Base-by-base conservation (phyloP, 1,140 invertebrate genomes). In the Danaus plexippus region DNA sequence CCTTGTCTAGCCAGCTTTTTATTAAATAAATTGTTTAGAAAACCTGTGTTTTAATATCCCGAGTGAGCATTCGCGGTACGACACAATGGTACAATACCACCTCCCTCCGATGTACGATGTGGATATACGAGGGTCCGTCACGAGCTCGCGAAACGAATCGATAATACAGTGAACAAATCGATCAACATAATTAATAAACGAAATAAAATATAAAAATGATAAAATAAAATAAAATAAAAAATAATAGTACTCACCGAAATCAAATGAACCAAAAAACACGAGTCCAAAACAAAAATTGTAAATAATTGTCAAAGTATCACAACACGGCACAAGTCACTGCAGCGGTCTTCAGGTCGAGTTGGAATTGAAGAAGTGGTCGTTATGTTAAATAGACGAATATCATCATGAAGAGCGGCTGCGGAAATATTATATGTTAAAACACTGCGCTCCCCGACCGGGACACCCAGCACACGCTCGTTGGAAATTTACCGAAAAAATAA, bases 251-350 rank as follows among this genome's bases (percentile, higher is more conserved):
- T 86, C 67, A 86, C 82, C 82, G 22, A 73, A 77, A 73, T 56
- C 70, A 81, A 73, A 66, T 61, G 63, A 77, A 78, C 67, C 67
- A 64, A 73, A 71, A 73, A 79, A 75, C 76, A 75, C 74, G 70
- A 75, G 80, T 84, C 80, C 80, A 80, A 77, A 66, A 45, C 66
- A 78, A 73, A 32, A 67, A 67, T 67, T 67, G 57, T 71, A 73
- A 79, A 67, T 69, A 69, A 57, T 59, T 55, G 46, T 68, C 66
- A 66, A 76, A 69, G 60, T 68, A 76, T 69, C 80, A 84, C 83
- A 77, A 81, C 83, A 86, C 83, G 80, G 71, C 80, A 83, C 79
- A 78, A 73, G 64, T 64, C 83, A 86, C 83, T 73, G 80, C 64
- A 76, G 75, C 66, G 80, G 81, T 83, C 63, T 74, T 75, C 67